A percentile compares a stretch with the other conserved stretches of the same genome.
Evolutionary conservation across 1,140 invertebrate genomes (phyloP).

Genomic region (Adelges cooleyi): DNA sequence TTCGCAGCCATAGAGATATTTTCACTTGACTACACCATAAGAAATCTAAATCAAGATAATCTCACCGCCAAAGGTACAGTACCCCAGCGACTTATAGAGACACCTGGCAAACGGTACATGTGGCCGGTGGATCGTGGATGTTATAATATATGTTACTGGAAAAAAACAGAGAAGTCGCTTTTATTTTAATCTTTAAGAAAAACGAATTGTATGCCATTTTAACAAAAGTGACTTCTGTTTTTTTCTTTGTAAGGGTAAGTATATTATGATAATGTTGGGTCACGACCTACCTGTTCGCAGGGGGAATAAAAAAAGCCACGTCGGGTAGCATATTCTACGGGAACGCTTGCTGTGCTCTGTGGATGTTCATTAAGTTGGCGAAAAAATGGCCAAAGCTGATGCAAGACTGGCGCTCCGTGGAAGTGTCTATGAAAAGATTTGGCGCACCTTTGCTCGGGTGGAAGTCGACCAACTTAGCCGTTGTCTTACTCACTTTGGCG

Average conservation of each 20-base stretch:
- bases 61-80: constrained; percentile 32
- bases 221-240: too few relatives aligned
- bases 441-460: constrained; percentile 30
- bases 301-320: constrained; percentile 41
- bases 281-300: constrained; percentile 33
- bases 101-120: too few relatives aligned
- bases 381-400: constrained; percentile 39
- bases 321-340: constrained; percentile 42
- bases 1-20: constrained; percentile 31
- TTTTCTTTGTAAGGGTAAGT: too few relatives aligned
- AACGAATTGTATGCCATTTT: too few relatives aligned
- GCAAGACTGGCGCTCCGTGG: constrained; percentile 40
- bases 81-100: too few relatives aligned
- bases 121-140: too few relatives aligned
- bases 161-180: too few relatives aligned
- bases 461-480: constrained; percentile 30
- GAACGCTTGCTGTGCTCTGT: constrained; percentile 39
- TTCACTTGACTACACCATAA: constrained; percentile 32
- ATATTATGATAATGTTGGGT: too few relatives aligned
- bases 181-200: too few relatives aligned
- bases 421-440: constrained; percentile 39
- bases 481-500: constrained; percentile 30
- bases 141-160: too few relatives aligned
- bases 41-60: constrained; percentile 33
- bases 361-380: constrained; percentile 40